Conservation (phyloP, 2,113 vertebrate species). For the Falcunculus frontatus region DNA sequence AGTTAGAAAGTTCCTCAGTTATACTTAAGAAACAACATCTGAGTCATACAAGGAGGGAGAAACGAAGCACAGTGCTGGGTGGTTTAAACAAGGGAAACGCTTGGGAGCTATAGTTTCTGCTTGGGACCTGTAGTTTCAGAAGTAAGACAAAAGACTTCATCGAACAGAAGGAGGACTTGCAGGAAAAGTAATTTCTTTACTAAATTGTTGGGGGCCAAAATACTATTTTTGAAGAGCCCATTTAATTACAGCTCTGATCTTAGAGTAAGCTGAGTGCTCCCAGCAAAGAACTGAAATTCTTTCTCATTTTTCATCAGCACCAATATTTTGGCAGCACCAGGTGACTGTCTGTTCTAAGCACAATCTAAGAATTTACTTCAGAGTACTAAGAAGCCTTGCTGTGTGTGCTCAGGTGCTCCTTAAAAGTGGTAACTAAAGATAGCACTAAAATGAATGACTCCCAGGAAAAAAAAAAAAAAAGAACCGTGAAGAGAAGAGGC, state of each 20-base stretch:
- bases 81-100: not conserved
- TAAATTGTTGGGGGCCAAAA: not conserved
- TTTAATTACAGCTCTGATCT: not conserved
- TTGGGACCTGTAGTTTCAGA: not conserved
- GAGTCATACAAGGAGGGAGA: not conserved
- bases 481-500: accelerated
- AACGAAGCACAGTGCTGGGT: not conserved
- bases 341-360: not conserved
- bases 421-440: not conserved
- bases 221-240: not conserved
- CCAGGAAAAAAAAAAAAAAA: no score
- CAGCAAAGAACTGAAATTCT: not conserved
- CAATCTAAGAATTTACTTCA: not conserved
- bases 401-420: not conserved
- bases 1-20: not conserved
- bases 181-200: not conserved
- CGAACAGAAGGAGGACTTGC: not conserved
- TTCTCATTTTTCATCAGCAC: not conserved
- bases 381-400: not conserved
- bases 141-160: not conserved
- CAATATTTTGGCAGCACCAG: not conserved
- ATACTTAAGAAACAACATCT: not conserved
- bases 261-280: not conserved
- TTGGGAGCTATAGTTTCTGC: not conserved
- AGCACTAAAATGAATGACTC: not conserved